These are phyloP conservation scores for Pelecanoides urinatrix DNA, from an alignment of 2,113 vertebrate species.

Conservation along the genomic window DNA sequence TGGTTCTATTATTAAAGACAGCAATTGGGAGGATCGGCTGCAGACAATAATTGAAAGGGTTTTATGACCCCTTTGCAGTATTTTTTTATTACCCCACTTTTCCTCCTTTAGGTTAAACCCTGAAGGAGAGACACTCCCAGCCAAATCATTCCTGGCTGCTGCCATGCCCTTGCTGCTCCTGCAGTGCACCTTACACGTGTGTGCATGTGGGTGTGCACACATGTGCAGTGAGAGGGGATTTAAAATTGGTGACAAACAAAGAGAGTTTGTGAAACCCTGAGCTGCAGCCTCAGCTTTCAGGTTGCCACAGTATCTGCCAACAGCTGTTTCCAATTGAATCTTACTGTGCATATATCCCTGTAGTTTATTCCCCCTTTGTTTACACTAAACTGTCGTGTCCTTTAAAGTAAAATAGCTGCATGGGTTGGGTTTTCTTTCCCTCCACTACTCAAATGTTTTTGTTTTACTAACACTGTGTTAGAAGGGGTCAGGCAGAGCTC, in stretches of 20 bases:
- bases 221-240: background rate
- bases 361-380: constrained; percentile 67
- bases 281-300: constrained; percentile 15
- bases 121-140: background rate
- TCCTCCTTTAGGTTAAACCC: background rate
- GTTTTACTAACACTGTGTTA: constrained; percentile 67
- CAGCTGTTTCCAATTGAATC: constrained; percentile 66
- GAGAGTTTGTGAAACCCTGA: background rate
- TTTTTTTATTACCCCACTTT: background rate
- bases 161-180: background rate
- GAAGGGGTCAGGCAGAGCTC: constrained; percentile 59
- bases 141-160: background rate
- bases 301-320: constrained; percentile 28
- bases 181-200: background rate
- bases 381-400: constrained; percentile 50
- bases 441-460: constrained; percentile 62
- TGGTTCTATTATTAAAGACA: background rate
- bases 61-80: background rate
- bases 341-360: constrained; percentile 56
- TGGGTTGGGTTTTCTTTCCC: constrained; percentile 51
- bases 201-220: background rate
- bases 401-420: constrained; percentile 67
- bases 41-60: background rate
- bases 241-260: constrained; percentile 21
- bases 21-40: background rate